These are phyloP conservation scores for Atrichornis clamosus DNA, from an alignment of 2,113 vertebrate species.

Conservation along the genomic window DNA sequence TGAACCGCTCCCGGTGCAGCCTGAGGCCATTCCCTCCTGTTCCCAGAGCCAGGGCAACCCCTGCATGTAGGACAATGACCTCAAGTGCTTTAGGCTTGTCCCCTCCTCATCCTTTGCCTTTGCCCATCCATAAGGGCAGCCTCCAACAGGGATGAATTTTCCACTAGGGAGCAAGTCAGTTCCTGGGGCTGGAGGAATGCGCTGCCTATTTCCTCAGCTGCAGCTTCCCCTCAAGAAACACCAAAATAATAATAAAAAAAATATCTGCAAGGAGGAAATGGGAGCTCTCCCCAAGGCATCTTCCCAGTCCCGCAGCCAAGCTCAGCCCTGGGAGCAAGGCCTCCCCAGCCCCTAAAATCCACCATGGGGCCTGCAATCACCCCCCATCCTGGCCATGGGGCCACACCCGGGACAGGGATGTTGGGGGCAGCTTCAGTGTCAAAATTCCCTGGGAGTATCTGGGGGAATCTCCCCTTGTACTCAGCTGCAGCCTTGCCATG, in stretches of 20 bases:
- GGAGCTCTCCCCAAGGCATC: not conserved
- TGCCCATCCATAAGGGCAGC: not conserved
- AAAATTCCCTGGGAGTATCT: not conserved
- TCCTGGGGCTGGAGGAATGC: not conserved
- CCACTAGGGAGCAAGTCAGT: not conserved
- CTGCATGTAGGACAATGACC: not conserved
- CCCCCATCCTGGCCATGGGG: rapidly evolving
- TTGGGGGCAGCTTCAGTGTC: not conserved
- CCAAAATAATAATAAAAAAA: not conserved
- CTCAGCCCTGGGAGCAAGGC: rapidly evolving
- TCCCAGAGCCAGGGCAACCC: not conserved
- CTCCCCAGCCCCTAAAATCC: rapidly evolving
- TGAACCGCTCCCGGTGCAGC: too few species aligned
- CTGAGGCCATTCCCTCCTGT: not conserved
- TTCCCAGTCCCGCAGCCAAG: rapidly evolving
- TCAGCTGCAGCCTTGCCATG: not conserved
- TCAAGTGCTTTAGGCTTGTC: rapidly evolving
- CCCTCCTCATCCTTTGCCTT: not conserved
- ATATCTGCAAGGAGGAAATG: not conserved
- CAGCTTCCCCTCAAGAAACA: not conserved
- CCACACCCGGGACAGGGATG: rapidly evolving
- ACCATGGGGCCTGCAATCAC: rapidly evolving
- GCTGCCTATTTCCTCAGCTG: conserved; percentile 9
- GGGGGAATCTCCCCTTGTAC: not conserved
- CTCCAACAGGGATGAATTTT: not conserved